Percentiles rank a stretch among this genome's conserved stretches.
These are phyloP conservation scores for Crotalus adamanteus DNA, from an alignment of 2,797 vertebrate species.

Conservation along the genomic window DNA sequence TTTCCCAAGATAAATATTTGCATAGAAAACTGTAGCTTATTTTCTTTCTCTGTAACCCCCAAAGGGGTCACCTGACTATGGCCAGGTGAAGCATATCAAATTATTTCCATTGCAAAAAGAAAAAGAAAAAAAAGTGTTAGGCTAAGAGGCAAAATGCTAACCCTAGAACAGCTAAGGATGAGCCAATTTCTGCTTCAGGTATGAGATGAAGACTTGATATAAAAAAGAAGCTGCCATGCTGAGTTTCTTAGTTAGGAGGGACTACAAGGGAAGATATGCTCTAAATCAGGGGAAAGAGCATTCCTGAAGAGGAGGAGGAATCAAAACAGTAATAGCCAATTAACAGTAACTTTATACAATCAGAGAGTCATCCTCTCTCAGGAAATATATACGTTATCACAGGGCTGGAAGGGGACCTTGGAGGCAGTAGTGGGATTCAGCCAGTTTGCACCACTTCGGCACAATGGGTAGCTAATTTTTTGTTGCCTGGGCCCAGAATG, in stretches of 20 bases:
- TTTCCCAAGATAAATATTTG: constrained; percentile 15
- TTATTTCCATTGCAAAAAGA: background rate
- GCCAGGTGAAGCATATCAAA: background rate
- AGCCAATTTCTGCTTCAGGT: background rate
- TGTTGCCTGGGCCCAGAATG: too few species aligned
- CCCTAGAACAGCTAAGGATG: background rate
- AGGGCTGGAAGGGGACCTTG: background rate
- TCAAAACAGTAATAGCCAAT: background rate
- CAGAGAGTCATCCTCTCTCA: too few species aligned
- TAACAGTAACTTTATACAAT: background rate
- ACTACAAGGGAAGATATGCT: background rate
- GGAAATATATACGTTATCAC: background rate
- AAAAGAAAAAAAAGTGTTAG: background rate
- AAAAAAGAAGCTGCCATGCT: background rate
- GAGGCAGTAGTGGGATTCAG: too few species aligned
- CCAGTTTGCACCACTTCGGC: too few species aligned
- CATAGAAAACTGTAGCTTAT: background rate
- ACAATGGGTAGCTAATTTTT: too few species aligned
- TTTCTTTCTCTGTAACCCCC: background rate
- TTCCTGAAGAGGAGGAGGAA: background rate
- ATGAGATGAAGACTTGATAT: background rate
- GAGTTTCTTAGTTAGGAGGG: background rate
- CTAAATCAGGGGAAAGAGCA: background rate
- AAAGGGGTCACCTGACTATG: background rate
- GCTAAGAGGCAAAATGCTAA: background rate